Conservation (phyloP, 2,797 vertebrate species). For the Gambelia wislizenii region DNA sequence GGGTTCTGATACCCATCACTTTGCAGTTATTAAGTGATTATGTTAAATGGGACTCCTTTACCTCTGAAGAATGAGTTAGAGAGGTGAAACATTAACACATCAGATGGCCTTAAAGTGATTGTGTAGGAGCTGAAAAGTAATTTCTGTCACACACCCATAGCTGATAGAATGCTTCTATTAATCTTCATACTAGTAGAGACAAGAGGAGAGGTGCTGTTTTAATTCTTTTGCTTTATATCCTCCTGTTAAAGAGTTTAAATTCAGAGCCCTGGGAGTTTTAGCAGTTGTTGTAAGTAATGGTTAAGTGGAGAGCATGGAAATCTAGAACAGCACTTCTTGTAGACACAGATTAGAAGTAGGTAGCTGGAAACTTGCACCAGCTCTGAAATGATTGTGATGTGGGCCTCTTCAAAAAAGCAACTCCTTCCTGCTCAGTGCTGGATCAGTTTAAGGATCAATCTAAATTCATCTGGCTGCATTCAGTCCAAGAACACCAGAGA, state of each 20-base stretch:
- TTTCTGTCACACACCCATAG: conserved; percentile 42
- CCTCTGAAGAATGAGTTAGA: conserved; percentile 77
- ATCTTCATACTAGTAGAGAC: not conserved
- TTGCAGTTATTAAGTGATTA: conserved; percentile 83
- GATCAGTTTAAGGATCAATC: not conserved
- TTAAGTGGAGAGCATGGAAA: not conserved
- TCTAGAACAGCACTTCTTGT: not conserved
- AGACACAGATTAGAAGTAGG: not conserved
- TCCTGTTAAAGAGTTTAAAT: conserved; percentile 46
- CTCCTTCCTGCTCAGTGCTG: not conserved
- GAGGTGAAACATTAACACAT: conserved; percentile 73
- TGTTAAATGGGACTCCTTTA: conserved; percentile 80
- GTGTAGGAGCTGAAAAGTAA: conserved; percentile 52
- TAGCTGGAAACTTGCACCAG: not conserved
- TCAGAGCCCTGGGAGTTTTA: conserved; percentile 8
- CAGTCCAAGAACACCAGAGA: conserved; percentile 16
- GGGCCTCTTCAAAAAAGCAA: conserved; percentile 2
- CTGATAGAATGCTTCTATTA: conserved; percentile 54
- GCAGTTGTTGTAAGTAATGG: conserved; percentile 15
- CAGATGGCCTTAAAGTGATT: conserved; percentile 71
- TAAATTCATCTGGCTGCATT: conserved; percentile 34
- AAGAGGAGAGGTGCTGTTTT: not conserved
- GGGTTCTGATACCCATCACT: conserved; percentile 83
- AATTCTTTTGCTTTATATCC: conserved; percentile 33
- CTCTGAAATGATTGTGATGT: not conserved